A percentile compares a stretch with the other conserved stretches of the same genome.
Conservation (phyloP, 2,797 vertebrate genomes). For the Ibycter americanus region DNA sequence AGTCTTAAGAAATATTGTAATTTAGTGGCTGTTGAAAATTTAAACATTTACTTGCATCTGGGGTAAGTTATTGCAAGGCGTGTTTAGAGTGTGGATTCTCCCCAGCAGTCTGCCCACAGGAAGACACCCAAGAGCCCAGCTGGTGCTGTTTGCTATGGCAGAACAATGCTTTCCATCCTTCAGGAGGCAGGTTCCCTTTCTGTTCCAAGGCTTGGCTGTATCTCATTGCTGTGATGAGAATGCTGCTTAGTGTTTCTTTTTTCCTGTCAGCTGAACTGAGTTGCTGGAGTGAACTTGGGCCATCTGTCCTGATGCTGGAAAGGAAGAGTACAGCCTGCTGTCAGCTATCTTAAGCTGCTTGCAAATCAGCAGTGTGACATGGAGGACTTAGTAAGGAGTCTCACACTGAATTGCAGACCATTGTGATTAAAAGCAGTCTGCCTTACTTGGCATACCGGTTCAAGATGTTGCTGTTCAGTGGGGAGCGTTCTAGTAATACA, state of each 20-base stretch:
- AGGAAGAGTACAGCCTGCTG: conserved; percentile 38
- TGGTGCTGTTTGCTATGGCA: background rate
- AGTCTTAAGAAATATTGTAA: background rate
- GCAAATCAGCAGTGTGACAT: conserved; percentile 16
- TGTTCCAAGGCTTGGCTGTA: background rate
- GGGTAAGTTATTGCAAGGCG: background rate
- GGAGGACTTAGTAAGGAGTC: conserved; percentile 12
- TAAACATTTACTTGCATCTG: background rate
- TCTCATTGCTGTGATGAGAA: background rate
- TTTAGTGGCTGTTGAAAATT: background rate
- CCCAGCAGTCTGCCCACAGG: background rate
- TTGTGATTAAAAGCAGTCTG: background rate
- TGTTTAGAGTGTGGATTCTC: background rate
- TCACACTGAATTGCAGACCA: background rate
- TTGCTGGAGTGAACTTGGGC: conserved; percentile 6
- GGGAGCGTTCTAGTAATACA: background rate
- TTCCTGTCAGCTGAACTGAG: background rate
- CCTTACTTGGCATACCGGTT: conserved; percentile 11
- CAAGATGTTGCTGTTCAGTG: background rate
- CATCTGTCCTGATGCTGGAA: conserved; percentile 41
- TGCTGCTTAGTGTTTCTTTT: conserved; percentile 3
- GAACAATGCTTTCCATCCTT: background rate
- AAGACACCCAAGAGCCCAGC: background rate
- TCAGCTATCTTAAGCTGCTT: conserved; percentile 20
- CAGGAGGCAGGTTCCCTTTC: background rate